phyloP scores from a whole-genome alignment of 1,140 invertebrate species.

The Pseudomyrmex pallidus region DNA sequence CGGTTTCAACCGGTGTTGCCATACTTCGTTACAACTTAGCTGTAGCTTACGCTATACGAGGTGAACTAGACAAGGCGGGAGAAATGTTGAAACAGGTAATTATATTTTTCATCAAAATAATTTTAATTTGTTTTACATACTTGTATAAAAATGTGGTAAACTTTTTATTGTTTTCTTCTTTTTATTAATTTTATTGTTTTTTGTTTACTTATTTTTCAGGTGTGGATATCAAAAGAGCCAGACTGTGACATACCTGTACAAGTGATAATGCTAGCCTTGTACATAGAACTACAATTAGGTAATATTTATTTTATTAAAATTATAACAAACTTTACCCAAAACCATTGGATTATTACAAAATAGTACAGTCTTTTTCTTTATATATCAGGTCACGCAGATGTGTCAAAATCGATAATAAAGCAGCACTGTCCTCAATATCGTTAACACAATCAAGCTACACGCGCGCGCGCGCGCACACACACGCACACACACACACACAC shows the following conservation, averaged over 20 bases:
- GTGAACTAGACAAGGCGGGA: constrained; percentile 91
- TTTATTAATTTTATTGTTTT: background rate
- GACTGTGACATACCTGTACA: constrained; percentile 90
- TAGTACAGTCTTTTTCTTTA: constrained; percentile 20
- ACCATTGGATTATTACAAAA: background rate
- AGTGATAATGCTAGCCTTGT: constrained; percentile 90
- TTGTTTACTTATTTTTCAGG: constrained; percentile 78
- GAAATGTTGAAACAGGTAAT: constrained; percentile 88
- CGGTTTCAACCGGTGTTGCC: constrained; percentile 87
- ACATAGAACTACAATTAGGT: constrained; percentile 91
- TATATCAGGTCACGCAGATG: constrained; percentile 75
- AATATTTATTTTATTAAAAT: constrained; percentile 65
- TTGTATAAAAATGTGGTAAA: background rate
- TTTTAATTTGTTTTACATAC: background rate
- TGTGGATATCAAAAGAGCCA: constrained; percentile 87
- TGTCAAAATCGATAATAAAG: constrained; percentile 80
- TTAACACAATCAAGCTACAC: constrained; percentile 67
- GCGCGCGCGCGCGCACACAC: too few species aligned
- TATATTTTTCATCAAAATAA: constrained; percentile 14
- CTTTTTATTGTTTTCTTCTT: background rate
- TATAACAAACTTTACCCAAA: constrained; percentile 20
- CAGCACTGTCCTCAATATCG: constrained; percentile 80
- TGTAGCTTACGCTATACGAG: constrained; percentile 90
- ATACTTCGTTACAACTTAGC: constrained; percentile 93
- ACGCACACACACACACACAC: too few species aligned